Evolutionary conservation across 2,797 vertebrate species (phyloP).

Genomic region (Eurystomus glaucurus): DNA sequence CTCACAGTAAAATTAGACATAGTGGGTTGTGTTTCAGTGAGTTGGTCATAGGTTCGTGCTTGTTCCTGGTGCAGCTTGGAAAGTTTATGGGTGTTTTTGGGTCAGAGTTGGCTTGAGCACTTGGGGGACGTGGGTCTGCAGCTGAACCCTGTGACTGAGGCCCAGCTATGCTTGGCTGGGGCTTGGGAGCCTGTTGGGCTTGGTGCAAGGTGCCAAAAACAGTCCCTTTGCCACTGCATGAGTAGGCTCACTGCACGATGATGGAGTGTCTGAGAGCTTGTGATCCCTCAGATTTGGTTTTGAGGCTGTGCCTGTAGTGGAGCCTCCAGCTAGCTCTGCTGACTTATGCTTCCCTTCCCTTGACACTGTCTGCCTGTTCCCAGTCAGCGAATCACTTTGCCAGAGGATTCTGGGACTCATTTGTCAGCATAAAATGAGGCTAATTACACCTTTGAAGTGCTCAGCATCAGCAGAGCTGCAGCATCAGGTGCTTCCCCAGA

Average conservation of each 20-base stretch:
- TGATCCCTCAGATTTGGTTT: not conserved
- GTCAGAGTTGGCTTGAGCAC: accelerated
- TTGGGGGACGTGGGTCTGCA: accelerated
- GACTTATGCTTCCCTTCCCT: not conserved
- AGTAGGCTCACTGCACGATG: not conserved
- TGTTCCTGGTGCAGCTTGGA: not conserved
- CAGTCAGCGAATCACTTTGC: not conserved
- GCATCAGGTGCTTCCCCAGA: not conserved
- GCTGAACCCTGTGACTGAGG: accelerated
- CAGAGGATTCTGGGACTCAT: not conserved
- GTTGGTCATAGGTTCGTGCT: not conserved
- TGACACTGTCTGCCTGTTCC: not conserved
- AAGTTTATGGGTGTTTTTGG: not conserved
- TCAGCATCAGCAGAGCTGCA: not conserved
- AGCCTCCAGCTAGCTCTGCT: not conserved
- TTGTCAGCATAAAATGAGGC: not conserved
- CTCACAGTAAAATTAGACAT: not conserved
- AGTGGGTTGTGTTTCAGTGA: accelerated
- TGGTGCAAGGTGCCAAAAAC: not conserved
- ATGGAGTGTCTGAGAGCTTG: accelerated
- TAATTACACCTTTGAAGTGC: not conserved
- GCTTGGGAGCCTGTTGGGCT: not conserved
- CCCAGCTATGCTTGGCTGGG: not conserved
- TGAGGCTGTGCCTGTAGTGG: not conserved
- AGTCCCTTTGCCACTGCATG: accelerated